phyloP scores from a whole-genome alignment of 1,140 invertebrate species.

The Zaprionus nigranus region DNA sequence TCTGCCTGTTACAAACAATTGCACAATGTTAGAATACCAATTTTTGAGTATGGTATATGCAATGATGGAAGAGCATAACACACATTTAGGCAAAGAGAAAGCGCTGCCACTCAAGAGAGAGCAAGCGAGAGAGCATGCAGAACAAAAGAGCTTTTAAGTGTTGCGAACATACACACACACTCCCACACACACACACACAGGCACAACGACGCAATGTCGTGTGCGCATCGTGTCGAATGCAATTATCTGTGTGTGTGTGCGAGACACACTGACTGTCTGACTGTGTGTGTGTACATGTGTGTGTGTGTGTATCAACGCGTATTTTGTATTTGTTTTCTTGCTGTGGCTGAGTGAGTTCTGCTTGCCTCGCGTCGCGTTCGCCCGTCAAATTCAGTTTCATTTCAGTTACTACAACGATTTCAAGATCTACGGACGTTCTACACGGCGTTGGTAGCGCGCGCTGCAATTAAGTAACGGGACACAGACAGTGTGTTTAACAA shows the following conservation, averaged over 20 bases:
- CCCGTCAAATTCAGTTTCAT: slow-evolving; percentile 67
- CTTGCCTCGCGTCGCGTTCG: slow-evolving; percentile 44
- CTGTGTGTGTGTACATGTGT: slow-evolving; percentile 1
- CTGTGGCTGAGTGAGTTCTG: slow-evolving; percentile 50
- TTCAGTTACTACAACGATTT: slow-evolving; percentile 74
- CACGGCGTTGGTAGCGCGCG: slow-evolving; percentile 68
- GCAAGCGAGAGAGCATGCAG: slow-evolving; percentile 6
- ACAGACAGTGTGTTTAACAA: slow-evolving; percentile 41
- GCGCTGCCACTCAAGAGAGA: slow-evolving; percentile 12
- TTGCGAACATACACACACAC: background rate
- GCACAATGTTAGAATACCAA: no score
- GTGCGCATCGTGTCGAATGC: slow-evolving; percentile 40
- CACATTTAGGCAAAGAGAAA: slow-evolving; percentile 47
- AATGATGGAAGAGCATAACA: no score
- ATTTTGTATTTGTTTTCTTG: slow-evolving; percentile 63
- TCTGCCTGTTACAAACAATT: no score
- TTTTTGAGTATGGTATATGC: no score
- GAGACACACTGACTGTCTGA: no score
- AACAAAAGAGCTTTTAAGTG: slow-evolving; percentile 38
- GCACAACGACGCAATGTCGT: slow-evolving; percentile 4
- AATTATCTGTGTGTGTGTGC: slow-evolving; percentile 31
- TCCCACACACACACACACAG: slow-evolving; percentile 5
- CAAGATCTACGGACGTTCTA: slow-evolving; percentile 68
- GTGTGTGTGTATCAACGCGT: slow-evolving; percentile 34
- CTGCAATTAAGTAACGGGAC: slow-evolving; percentile 71